These are phyloP conservation scores for Phocides pigmalion DNA, from an alignment of 1,140 invertebrate species.

Conservation along the genomic window DNA sequence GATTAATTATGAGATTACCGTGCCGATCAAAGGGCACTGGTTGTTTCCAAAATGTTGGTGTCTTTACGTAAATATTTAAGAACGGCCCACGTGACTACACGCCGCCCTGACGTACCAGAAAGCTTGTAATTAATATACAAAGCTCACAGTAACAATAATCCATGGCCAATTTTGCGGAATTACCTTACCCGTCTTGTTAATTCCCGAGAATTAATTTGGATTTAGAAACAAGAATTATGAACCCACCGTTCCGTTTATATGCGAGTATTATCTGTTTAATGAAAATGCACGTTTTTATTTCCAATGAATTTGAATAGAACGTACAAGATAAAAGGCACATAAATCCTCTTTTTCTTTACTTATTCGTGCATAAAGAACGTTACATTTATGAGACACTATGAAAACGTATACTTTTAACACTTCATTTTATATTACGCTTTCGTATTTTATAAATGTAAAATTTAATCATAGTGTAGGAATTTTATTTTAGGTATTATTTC, in stretches of 20 bases:
- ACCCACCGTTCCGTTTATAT: not conserved
- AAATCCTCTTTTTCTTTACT: constrained; percentile 5
- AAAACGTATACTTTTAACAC: not conserved
- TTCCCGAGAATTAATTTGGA: too few species aligned
- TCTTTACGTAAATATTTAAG: too few species aligned
- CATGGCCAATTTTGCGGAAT: not conserved
- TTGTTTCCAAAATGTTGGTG: too few species aligned
- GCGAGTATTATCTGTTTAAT: constrained; percentile 22
- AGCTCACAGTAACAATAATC: not conserved
- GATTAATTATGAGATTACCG: too few species aligned
- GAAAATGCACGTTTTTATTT: constrained; percentile 12
- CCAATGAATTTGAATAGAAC: constrained; percentile 8
- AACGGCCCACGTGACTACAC: too few species aligned
- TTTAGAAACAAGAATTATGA: too few species aligned
- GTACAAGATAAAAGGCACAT: not conserved
- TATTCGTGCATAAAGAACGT: not conserved
- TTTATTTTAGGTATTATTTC: too few species aligned
- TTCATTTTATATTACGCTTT: constrained; percentile 1
- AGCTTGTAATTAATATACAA: too few species aligned
- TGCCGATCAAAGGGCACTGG: too few species aligned
- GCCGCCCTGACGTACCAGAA: too few species aligned
- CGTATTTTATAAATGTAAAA: not conserved
- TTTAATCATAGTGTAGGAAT: too few species aligned
- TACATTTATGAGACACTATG: constrained; percentile 20
- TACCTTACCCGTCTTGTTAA: not conserved